These are phyloP conservation scores for Amblyopsis hoosieri DNA, from an alignment of 2,797 vertebrate genomes.

Conservation along the genomic window DNA sequence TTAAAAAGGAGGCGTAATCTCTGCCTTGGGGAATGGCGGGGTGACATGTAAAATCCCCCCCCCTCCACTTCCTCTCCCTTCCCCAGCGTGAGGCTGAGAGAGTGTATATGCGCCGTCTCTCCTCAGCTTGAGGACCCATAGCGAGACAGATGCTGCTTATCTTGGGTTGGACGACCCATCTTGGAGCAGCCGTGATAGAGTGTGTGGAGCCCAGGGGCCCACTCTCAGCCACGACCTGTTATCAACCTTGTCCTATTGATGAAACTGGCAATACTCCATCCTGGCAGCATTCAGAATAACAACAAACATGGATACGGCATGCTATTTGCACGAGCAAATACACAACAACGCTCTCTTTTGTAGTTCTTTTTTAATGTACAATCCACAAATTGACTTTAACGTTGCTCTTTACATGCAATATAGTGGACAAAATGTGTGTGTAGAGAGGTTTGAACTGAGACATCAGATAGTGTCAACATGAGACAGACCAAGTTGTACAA, in stretches of 20 bases:
- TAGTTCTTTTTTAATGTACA: background rate
- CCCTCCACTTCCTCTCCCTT: constrained; percentile 3
- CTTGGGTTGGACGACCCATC: constrained; percentile 27
- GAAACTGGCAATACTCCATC: constrained; percentile 6
- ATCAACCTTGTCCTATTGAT: background rate
- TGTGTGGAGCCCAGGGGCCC: constrained; percentile 23
- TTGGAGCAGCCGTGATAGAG: constrained; percentile 18
- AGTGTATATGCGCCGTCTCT: constrained; percentile 14
- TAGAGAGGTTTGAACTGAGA: too few species aligned
- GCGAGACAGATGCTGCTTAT: constrained; percentile 37
- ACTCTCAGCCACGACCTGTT: constrained; percentile 15
- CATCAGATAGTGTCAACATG: too few species aligned
- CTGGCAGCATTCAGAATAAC: constrained; percentile 4
- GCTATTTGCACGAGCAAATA: constrained; percentile 29
- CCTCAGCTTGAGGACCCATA: constrained; percentile 17
- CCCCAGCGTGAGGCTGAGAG: background rate
- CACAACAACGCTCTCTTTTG: constrained; percentile 21
- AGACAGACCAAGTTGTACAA: too few species aligned
- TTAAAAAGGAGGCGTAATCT: background rate
- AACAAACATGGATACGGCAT: constrained; percentile 5
- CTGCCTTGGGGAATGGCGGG: background rate
- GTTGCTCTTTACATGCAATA: background rate
- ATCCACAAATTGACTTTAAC: constrained; percentile 1
- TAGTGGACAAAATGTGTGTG: too few species aligned
- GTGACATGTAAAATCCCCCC: constrained; percentile 7